Percentiles rank a stretch among this genome's conserved stretches.
Evolutionary conservation across 2,113 vertebrate species (phyloP).

Genomic region (Larimichthys polyactis): DNA sequence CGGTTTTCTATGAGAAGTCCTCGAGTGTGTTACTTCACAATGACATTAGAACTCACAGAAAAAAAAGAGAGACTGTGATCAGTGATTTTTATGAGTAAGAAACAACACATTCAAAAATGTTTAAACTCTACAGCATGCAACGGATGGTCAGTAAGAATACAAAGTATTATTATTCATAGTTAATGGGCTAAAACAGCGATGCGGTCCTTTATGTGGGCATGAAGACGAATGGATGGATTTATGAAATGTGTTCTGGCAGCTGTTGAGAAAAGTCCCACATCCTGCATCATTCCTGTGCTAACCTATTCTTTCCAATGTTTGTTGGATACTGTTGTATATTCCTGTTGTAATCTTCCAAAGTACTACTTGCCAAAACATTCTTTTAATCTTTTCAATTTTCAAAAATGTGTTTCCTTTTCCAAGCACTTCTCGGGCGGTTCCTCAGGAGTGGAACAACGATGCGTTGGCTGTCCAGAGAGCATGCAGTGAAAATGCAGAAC

Average conservation of each 20-base stretch:
- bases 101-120: slow-evolving; percentile 1
- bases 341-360: slow-evolving; percentile 29
- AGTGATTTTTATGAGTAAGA: slow-evolving; percentile 19
- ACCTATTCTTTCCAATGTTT: background rate
- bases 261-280: background rate
- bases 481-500: slow-evolving; percentile 32
- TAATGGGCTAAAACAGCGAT: slow-evolving; percentile 15
- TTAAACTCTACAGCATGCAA: slow-evolving; percentile 12
- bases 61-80: background rate
- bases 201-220: background rate
- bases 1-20: background rate
- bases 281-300: background rate
- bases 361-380: slow-evolving; percentile 4
- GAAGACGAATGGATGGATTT: background rate
- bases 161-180: background rate
- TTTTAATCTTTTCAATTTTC: slow-evolving; percentile 32
- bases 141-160: background rate
- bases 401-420: slow-evolving; percentile 18
- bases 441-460: slow-evolving; percentile 33
- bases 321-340: slow-evolving; percentile 16
- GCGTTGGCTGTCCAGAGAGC: slow-evolving; percentile 22
- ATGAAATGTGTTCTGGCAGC: background rate
- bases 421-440: slow-evolving; percentile 25
- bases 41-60: background rate
- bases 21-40: background rate